These are phyloP conservation scores for Thunnus thynnus DNA, from an alignment of 2,113 vertebrate species.

Conservation along the genomic window DNA sequence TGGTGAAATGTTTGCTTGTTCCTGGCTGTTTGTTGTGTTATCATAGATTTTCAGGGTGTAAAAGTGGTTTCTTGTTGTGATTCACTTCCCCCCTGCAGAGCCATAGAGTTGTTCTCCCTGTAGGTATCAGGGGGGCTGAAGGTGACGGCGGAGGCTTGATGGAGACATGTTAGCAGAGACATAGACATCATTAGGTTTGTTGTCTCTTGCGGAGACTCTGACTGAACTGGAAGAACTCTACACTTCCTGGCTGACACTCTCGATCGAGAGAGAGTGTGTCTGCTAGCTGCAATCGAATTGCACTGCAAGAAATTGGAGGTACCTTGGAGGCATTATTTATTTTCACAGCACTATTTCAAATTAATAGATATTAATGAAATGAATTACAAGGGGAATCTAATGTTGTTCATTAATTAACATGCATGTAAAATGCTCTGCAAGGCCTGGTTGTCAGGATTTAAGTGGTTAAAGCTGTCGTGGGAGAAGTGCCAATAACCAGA, in stretches of 20 bases:
- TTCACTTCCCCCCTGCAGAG: not conserved
- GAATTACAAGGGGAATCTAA: not conserved
- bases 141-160: not conserved
- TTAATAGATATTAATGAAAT: too few species aligned
- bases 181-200: constrained; percentile 8
- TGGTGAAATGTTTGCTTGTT: not conserved
- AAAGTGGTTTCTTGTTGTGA: not conserved
- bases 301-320: not conserved
- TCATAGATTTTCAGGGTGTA: not conserved
- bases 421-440: not conserved
- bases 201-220: constrained; percentile 28
- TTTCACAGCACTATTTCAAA: not conserved
- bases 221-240: constrained; percentile 8
- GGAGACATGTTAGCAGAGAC: constrained; percentile 17
- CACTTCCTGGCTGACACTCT: not conserved
- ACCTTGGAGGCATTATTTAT: not conserved
- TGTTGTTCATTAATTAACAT: not conserved
- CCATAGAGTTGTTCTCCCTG: not conserved
- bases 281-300: not conserved
- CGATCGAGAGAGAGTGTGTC: not conserved
- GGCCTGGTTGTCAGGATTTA: not conserved
- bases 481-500: not conserved
- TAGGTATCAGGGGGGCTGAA: not conserved
- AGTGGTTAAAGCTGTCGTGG: not conserved
- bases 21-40: not conserved